phyloP scores from a whole-genome alignment of 1,140 invertebrate genomes.

The Trachymyrmex cornetzi region DNA sequence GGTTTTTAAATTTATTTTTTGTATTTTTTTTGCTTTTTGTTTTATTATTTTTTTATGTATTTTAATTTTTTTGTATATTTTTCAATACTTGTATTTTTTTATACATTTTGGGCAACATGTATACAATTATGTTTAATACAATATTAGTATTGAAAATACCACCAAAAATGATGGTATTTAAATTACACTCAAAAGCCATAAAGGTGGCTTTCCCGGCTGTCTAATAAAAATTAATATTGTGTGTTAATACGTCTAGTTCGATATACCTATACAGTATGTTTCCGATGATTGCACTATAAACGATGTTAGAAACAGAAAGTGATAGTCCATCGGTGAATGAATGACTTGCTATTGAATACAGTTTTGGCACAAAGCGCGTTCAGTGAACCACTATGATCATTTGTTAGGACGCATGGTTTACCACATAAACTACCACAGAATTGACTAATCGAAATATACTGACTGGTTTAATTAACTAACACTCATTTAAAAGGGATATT shows the following conservation, averaged over 20 bases:
- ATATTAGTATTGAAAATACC: too few species aligned
- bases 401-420: constrained; percentile 23
- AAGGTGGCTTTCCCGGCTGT: too few species aligned
- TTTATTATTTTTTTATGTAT: too few species aligned
- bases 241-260: not conserved
- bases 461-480: constrained; percentile 44
- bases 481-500: constrained; percentile 12
- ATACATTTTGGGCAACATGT: too few species aligned
- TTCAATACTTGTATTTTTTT: too few species aligned
- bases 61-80: too few species aligned
- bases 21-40: too few species aligned
- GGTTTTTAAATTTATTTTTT: too few species aligned
- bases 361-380: not conserved
- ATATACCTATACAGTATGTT: not conserved
- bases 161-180: too few species aligned
- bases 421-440: constrained; percentile 38
- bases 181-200: too few species aligned
- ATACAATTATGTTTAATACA: too few species aligned
- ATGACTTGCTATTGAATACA: not conserved
- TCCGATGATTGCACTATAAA: not conserved
- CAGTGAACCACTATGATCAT: not conserved
- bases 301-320: not conserved
- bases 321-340: not conserved
- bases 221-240: too few species aligned
- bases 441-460: constrained; percentile 38